Conservation (phyloP, 2,797 vertebrate genomes). For the Cirrhinus molitorella region DNA sequence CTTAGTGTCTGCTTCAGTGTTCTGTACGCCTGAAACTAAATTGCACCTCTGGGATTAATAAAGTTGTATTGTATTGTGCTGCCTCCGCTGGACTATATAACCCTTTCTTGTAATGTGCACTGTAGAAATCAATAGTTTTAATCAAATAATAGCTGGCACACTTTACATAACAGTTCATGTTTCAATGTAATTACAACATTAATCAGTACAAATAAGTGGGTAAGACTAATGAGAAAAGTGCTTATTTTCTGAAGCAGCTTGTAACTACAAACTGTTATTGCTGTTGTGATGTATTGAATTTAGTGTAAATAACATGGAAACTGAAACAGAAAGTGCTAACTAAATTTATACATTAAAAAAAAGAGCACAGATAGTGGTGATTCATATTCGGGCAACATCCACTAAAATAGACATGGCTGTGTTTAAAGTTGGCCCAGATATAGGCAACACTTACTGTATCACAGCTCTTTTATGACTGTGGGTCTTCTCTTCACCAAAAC, state of each 20-base stretch:
- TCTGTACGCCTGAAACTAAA: conserved; percentile 3
- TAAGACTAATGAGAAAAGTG: conserved; percentile 3
- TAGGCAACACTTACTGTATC: background rate
- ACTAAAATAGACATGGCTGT: conserved; percentile 5
- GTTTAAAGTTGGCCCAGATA: background rate
- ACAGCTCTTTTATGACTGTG: conserved; percentile 40
- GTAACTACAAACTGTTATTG: background rate
- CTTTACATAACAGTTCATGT: conserved; percentile 13
- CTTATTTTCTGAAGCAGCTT: background rate
- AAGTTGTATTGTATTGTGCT: conserved; percentile 20
- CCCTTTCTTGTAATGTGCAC: conserved; percentile 18
- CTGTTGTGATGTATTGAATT: background rate
- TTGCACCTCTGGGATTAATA: conserved; percentile 12
- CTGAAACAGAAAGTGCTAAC: background rate
- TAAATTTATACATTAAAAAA: background rate
- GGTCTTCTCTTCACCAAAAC: conserved; percentile 21
- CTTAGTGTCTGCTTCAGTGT: background rate
- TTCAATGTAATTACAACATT: conserved; percentile 20
- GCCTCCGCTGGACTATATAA: conserved; percentile 1
- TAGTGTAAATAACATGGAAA: background rate
- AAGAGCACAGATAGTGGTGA: background rate
- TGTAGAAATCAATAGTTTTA: conserved; percentile 28
- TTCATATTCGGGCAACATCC: conserved; percentile 1
- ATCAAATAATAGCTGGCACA: conserved; percentile 35
- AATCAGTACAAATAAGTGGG: conserved; percentile 13